Percentiles rank a stretch among this genome's conserved stretches.
Conservation (phyloP, 2,113 vertebrate genomes). For the Sander lucioperca region DNA sequence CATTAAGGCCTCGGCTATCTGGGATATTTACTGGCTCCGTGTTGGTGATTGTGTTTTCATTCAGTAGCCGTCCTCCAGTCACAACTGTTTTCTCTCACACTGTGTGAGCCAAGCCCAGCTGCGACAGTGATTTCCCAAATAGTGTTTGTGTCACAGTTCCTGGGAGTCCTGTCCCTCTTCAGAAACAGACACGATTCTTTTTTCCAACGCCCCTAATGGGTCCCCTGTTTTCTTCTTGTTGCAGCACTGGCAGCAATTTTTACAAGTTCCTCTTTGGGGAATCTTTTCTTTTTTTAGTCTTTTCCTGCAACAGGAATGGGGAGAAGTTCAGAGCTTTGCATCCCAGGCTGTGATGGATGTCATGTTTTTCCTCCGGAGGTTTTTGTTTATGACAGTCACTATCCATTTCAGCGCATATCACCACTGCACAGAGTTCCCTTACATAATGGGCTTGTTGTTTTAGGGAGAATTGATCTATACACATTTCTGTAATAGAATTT, state of each 20-base stretch:
- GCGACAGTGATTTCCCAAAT: slow-evolving; percentile 58
- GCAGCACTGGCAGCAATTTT: slow-evolving; percentile 17
- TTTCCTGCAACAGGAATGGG: slow-evolving; percentile 24
- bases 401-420: slow-evolving; percentile 65
- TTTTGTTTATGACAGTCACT: slow-evolving; percentile 69
- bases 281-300: slow-evolving; percentile 11
- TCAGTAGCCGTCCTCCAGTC: slow-evolving; percentile 42
- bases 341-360: slow-evolving; percentile 68
- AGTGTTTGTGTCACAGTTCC: slow-evolving; percentile 68
- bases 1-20: slow-evolving; percentile 3
- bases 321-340: slow-evolving; percentile 42
- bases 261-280: slow-evolving; percentile 54
- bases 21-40: slow-evolving; percentile 21
- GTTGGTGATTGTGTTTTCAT: slow-evolving; percentile 50
- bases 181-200: slow-evolving; percentile 44
- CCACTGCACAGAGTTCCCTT: slow-evolving; percentile 55
- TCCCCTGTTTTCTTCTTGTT: slow-evolving; percentile 41
- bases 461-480: slow-evolving; percentile 66
- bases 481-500: slow-evolving; percentile 57
- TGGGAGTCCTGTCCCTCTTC: slow-evolving; percentile 55
- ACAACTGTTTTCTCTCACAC: slow-evolving; percentile 52
- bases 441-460: slow-evolving; percentile 65
- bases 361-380: slow-evolving; percentile 68
- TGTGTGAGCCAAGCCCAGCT: slow-evolving; percentile 27
- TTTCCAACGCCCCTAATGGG: slow-evolving; percentile 52